Base-by-base conservation (phyloP, 2,797 vertebrate genomes). In the Enteromius afrohamiltoni region DNA sequence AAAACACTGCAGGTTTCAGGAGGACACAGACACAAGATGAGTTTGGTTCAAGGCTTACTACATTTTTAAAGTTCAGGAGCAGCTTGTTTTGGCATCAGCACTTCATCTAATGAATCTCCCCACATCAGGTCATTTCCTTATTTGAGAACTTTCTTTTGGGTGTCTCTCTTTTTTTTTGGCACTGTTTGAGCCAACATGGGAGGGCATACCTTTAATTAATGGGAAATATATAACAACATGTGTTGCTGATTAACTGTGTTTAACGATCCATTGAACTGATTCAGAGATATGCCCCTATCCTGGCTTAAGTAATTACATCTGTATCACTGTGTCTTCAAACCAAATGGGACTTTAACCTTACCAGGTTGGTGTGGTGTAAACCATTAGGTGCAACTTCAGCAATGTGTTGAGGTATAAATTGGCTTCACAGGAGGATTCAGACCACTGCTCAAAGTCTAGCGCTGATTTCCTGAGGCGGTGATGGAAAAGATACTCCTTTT, bases 231-330 rank as follows among this genome's bases (percentile, higher is more conserved):
- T 58, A 49, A 69, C 23, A 82, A 82, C 3, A 42, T 49, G 19
- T 14, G 64, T 87, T 85, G 82, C 65, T 83, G 16, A 29, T 84
- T 86, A 85, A 85, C 80, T 76, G 40, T 45, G 49, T 82, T 76
- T 76, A 81, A 85, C 49, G 55, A 45, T 76, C 51, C 77, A 80
- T 67, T 71, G 21, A 77, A 53, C 77, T 65, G 37, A 73, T 62
- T 82, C 23, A 69, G 21, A 77, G 53, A 74, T 47, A 37, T 16
- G 7, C 13, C 4, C 17, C 4, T 31, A 55, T 68, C 78, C 21
- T 69, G 40, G 69, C 47, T 53, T n/a, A 76, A 47, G 10, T 71
- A 74, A 75, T 75, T 55, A 40, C 45, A 60, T 49, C 26, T 67
- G 42, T n/a, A 73, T 21, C 70, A 69, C 73, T 75, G 42, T 74